Base-by-base conservation (phyloP, 2,113 vertebrate species). In the Crotalus horridus region DNA sequence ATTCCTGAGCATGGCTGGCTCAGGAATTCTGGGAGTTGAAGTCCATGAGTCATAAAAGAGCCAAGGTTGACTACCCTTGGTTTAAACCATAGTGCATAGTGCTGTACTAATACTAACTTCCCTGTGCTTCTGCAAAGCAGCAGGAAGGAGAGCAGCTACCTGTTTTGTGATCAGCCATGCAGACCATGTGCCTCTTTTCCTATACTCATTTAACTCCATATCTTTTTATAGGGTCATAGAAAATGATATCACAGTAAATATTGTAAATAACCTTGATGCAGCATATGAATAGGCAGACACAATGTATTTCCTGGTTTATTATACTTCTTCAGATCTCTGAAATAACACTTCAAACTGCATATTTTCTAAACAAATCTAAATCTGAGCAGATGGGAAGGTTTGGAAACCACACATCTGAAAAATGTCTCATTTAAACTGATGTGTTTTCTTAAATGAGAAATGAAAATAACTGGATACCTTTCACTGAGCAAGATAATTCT, bases 211-310 rank as follows among this genome's bases (percentile, higher is more conserved):
- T 96, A 96, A 95, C 96, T 95, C 96, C 95, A 96, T 95, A 95
- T 94, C 85, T 87, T 24, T 97, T 97, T 96, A 96, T 29, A 94
- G 85, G 91, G 95, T 92, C 94, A 89, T 97, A 97, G 97, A 97
- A 97, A 95, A 93, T 96, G 95, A 96, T 97, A 91, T 93, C 95
- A 94, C 74, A 59, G 94, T 97, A 96, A 97, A 97, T 54, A 92
- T 91, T 39, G 56, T 91, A 91, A 95, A 95, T 96, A 96, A 96
- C 94, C 89, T 93, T 92, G 91, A 96, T 56, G 92, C 94, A 96
- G 94, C 61, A 3, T 93, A 94, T 96, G 94, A 96, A 97, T 96
- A 96, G 95, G 94, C 24, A 92, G 89, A 88, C 81, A 33, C 95
- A 96, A 97, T 95, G 61, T 0, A 2, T 91, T 96, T 88, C 90